These are phyloP conservation scores for Argentina silus DNA, from an alignment of 2,797 vertebrate genomes.

Conservation along the genomic window DNA sequence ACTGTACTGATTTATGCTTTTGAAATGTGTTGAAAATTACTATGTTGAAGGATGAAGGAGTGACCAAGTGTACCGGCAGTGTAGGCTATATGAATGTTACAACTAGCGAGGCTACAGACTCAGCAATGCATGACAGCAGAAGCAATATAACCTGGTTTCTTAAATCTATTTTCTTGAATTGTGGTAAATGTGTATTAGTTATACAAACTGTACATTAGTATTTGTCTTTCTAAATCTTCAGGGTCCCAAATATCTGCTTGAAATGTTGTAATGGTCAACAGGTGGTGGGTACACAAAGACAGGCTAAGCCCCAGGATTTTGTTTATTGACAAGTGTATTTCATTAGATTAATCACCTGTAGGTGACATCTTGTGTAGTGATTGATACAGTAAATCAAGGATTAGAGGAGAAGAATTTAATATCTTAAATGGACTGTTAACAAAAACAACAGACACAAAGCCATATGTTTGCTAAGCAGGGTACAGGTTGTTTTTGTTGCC, in stretches of 20 bases:
- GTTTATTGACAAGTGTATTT: constrained; percentile 24
- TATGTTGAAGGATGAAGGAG: not conserved
- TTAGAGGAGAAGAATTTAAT: constrained; percentile 50
- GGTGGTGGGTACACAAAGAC: constrained; percentile 16
- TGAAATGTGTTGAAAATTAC: constrained; percentile 32
- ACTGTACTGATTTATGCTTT: constrained; percentile 37
- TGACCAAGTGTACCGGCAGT: not conserved
- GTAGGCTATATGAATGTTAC: not conserved
- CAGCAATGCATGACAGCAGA: not conserved
- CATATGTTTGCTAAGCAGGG: constrained; percentile 31
- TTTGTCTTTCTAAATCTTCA: not conserved
- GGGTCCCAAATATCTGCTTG: not conserved
- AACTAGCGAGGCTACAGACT: not conserved
- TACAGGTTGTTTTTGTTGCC: constrained; percentile 17
- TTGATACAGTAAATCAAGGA: constrained; percentile 29
- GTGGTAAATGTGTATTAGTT: not conserved
- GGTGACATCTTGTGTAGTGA: constrained; percentile 36
- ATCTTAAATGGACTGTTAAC: constrained; percentile 46
- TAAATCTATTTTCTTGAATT: not conserved
- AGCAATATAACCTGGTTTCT: too few relatives aligned
- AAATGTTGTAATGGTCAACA: constrained; percentile 22
- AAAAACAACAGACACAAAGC: constrained; percentile 44
- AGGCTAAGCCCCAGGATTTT: constrained; percentile 25
- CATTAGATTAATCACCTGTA: constrained; percentile 33
- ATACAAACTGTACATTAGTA: not conserved